Evolutionary conservation across 2,113 vertebrate species (phyloP).

Genomic region (Leucosticte australis): DNA sequence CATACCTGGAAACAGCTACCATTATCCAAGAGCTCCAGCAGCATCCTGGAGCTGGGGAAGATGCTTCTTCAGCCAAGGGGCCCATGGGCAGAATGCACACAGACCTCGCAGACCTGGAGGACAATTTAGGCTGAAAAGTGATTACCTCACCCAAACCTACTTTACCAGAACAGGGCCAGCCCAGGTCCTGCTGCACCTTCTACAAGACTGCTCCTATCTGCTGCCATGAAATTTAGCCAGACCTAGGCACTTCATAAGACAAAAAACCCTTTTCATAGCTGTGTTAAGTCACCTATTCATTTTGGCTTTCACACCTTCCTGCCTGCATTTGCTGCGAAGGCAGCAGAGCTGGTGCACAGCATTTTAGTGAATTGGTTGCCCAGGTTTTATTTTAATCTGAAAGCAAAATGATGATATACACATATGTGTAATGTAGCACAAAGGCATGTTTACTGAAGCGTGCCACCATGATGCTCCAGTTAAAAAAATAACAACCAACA

Average conservation of each 20-base stretch:
- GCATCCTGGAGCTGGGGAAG: background rate
- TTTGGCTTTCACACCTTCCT: slow-evolving; percentile 53
- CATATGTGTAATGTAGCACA: slow-evolving; percentile 73
- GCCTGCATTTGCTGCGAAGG: slow-evolving; percentile 27
- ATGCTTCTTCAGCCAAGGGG: background rate
- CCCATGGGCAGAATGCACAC: fast-evolving
- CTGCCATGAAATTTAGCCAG: background rate
- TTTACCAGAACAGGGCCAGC: background rate
- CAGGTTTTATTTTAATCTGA: slow-evolving; percentile 64
- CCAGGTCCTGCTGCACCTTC: background rate
- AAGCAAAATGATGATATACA: slow-evolving; percentile 47
- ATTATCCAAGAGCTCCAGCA: background rate
- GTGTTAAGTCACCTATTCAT: slow-evolving; percentile 3
- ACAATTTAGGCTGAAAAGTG: background rate
- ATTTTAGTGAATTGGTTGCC: slow-evolving; percentile 25
- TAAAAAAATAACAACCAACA: background rate
- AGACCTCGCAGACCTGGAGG: background rate
- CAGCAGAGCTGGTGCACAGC: slow-evolving; percentile 21
- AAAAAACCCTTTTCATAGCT: background rate
- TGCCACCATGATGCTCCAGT: slow-evolving; percentile 61
- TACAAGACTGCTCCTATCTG: background rate
- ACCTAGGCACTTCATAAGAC: background rate
- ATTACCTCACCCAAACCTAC: background rate
- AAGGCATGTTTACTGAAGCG: slow-evolving; percentile 70
- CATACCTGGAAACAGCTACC: background rate